Base-by-base conservation (phyloP, 1,140 invertebrate species). In the Oryzaephilus surinamensis region DNA sequence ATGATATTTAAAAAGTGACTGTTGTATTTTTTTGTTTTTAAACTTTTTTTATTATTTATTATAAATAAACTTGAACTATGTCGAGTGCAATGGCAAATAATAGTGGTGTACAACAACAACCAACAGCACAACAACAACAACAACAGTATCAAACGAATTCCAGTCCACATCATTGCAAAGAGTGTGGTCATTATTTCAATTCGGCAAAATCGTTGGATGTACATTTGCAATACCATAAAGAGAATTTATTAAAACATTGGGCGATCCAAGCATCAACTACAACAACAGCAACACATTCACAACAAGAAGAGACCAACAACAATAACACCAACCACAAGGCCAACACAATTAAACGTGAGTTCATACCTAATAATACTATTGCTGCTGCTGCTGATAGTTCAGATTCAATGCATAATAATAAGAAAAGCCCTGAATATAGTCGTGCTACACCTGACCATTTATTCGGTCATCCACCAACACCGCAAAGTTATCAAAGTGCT, bases 181-280 rank as follows among this genome's bases (percentile, higher is more conserved):
- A 81, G 58, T 84, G 81, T 65, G 72, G 75, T 46, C 52, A 85
- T 20, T 74, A 70, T 48, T 76, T 85, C 52, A 80, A 85, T 51
- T 77, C 78, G 49, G 67, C 73, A 19, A 77, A 77, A 43, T 83
- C 80, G 26, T 66, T 85, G 30, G 77, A 84, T 48, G 81, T 84
- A 37, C 81, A 87, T 64, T 63, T 84, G 43, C 74, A 76, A 43
- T 85, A 86, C 54, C 81, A 86, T 48, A 80, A 83, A 52, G 78
- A 81, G 50, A 83, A 81, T 48, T 62, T 84, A 36, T 62, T 83
- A 41, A 78, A 69, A 49, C 80, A 81, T 60, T 84, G 81, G 81
- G 73, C 73, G n/a, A 71, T 60, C n/a, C 73, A 77, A 54, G 23
- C 10, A n/a, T n/a, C n/a, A n/a, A n/a, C n/a, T n/a, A n/a, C n/a